A percentile compares a stretch with the other conserved stretches of the same genome.
phyloP scores from a whole-genome alignment of 1,140 invertebrate species.

The Trachymyrmex septentrionalis region DNA sequence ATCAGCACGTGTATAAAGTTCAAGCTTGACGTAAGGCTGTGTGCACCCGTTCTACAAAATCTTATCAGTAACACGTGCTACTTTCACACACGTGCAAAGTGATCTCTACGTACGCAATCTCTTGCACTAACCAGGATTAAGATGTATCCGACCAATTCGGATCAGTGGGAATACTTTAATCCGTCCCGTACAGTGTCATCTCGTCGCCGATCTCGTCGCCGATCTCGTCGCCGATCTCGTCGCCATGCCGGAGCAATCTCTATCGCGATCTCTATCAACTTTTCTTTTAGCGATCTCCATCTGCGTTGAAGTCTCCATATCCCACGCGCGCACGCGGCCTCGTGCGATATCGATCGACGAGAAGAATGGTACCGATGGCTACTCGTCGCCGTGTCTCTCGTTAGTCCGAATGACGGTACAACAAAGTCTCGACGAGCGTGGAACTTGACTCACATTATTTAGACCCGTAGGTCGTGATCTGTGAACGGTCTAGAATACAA shows the following conservation, averaged over 20 bases:
- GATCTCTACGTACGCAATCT: slow-evolving; percentile 55
- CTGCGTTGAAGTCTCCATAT: slow-evolving; percentile 30
- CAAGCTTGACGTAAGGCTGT: not conserved
- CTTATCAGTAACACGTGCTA: not conserved
- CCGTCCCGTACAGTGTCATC: slow-evolving; percentile 67
- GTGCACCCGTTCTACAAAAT: slow-evolving; percentile 2
- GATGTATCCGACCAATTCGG: slow-evolving; percentile 59
- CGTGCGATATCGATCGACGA: slow-evolving; percentile 61
- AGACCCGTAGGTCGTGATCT: slow-evolving; percentile 66
- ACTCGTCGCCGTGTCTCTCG: slow-evolving; percentile 68
- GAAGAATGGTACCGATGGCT: slow-evolving; percentile 51
- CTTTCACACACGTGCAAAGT: slow-evolving; percentile 59
- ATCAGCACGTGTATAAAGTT: not conserved
- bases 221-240: slow-evolving; percentile 66
- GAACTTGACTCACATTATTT: slow-evolving; percentile 70
- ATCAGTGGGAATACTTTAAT: slow-evolving; percentile 63
- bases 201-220: slow-evolving; percentile 64
- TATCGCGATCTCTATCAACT: slow-evolving; percentile 59
- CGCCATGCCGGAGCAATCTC: not conserved
- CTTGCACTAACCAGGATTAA: slow-evolving; percentile 62
- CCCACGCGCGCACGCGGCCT: not conserved
- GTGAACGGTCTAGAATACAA: slow-evolving; percentile 68
- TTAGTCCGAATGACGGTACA: slow-evolving; percentile 68
- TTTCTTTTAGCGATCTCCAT: slow-evolving; percentile 36
- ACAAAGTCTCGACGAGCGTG: slow-evolving; percentile 49